phyloP scores from a whole-genome alignment of 2,888 invertebrate species.

The Hypomecis atomaria region DNA sequence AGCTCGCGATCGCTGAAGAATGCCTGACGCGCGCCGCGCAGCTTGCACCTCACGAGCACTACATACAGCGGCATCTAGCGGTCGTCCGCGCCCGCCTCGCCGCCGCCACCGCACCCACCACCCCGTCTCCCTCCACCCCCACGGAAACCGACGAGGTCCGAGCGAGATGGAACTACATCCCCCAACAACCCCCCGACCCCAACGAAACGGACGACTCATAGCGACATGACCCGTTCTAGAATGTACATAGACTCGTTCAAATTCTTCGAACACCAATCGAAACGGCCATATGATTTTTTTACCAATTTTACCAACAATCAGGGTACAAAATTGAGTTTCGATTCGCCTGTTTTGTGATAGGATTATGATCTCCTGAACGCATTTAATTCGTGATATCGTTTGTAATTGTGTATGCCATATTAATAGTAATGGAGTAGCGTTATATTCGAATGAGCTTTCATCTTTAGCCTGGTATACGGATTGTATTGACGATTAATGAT shows the following conservation, averaged over 20 bases:
- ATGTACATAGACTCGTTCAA: slow-evolving; percentile 30
- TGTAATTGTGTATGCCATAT: slow-evolving; percentile 65
- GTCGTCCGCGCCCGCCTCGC: slow-evolving; percentile 90
- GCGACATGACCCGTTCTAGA: slow-evolving; percentile 43
- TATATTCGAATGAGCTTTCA: slow-evolving; percentile 79
- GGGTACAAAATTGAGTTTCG: slow-evolving; percentile 42
- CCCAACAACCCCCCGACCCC: slow-evolving; percentile 79
- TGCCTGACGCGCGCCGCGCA: slow-evolving; percentile 92
- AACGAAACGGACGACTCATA: slow-evolving; percentile 73
- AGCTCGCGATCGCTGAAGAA: slow-evolving; percentile 92
- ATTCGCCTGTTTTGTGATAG: slow-evolving; percentile 32
- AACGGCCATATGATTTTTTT: slow-evolving; percentile 39
- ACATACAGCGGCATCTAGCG: slow-evolving; percentile 94
- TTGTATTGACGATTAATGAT: slow-evolving; percentile 57
- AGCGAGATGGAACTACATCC: slow-evolving; percentile 82
- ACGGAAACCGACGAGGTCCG: slow-evolving; percentile 64
- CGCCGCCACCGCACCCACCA: slow-evolving; percentile 45
- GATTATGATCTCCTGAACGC: slow-evolving; percentile 31
- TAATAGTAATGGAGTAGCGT: slow-evolving; percentile 66
- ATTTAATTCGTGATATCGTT: slow-evolving; percentile 44
- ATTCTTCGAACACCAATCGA: slow-evolving; percentile 34
- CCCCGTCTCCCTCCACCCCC: slow-evolving; percentile 44
- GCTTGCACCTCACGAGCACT: slow-evolving; percentile 95
- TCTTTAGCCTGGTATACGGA: slow-evolving; percentile 79
- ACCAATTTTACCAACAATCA: slow-evolving; percentile 41